Evolutionary conservation across 2,888 invertebrate species (phyloP).

Genomic region (Dryobota labecula): DNA sequence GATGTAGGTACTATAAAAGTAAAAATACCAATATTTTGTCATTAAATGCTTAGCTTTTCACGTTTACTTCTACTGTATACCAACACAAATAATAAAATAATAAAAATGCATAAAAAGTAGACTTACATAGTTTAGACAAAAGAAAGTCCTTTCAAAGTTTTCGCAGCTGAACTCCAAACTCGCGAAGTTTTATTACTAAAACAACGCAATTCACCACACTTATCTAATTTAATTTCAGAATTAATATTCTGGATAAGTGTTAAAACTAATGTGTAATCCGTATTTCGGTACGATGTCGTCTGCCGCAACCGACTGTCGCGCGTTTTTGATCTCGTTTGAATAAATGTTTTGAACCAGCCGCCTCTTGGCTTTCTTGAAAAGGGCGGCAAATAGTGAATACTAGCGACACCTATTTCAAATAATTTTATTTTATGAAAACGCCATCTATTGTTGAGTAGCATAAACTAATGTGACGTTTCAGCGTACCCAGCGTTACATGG

Average conservation of each 20-base stretch:
- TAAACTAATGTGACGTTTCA: not conserved
- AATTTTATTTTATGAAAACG: constrained; percentile 40
- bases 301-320: constrained; percentile 80
- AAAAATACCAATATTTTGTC: too few species aligned
- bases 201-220: constrained; percentile 55
- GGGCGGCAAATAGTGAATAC: constrained; percentile 63
- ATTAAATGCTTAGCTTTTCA: not conserved
- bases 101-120: not conserved
- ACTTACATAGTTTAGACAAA: constrained; percentile 52
- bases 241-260: constrained; percentile 51
- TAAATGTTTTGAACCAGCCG: constrained; percentile 85
- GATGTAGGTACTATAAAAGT: too few species aligned
- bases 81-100: not conserved
- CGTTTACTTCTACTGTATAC: not conserved
- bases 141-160: constrained; percentile 38
- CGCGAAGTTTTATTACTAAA: constrained; percentile 28
- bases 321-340: constrained; percentile 87
- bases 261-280: constrained; percentile 36
- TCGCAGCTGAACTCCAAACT: constrained; percentile 47
- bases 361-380: constrained; percentile 66
- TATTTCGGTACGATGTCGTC: constrained; percentile 52
- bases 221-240: constrained; percentile 43
- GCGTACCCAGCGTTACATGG: not conserved
- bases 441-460: constrained; percentile 78
- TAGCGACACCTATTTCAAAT: constrained; percentile 72